phyloP scores from a whole-genome alignment of 92 coral and sea anemone genomes.

The Heteractis magnifica region DNA sequence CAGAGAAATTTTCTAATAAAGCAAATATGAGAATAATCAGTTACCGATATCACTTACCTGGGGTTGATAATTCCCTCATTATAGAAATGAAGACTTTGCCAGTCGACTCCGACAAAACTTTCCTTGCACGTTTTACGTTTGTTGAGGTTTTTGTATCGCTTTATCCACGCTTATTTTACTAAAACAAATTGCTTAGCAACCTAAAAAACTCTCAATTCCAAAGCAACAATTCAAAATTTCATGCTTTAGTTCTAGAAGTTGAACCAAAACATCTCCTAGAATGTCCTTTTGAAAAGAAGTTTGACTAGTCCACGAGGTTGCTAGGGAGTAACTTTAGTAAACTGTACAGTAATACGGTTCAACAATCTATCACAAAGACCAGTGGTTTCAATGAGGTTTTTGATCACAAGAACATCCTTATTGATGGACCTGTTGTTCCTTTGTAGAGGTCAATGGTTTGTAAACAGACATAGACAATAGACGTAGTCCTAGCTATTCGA shows the following conservation, averaged over 20 bases:
- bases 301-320: constrained; percentile 2
- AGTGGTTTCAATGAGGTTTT: neutral
- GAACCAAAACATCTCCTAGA: too few relatives aligned
- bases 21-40: neutral
- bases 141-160: neutral
- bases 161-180: neutral
- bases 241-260: too few relatives aligned
- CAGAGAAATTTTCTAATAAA: neutral
- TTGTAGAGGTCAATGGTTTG: constrained; percentile 15
- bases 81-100: neutral
- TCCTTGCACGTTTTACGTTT: neutral
- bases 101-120: neutral
- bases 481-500: neutral
- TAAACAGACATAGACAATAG: constrained; percentile 7
- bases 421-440: neutral
- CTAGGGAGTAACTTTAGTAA: constrained; percentile 14
- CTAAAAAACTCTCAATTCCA: neutral
- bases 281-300: neutral
- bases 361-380: neutral
- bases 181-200: neutral
- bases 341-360: constrained; percentile 2
- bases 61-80: neutral
- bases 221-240: neutral
- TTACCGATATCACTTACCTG: neutral
- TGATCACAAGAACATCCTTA: constrained; percentile 12